Evolutionary conservation across 1,140 invertebrate genomes (phyloP), one percentile per base, ranked within the genome.

Genomic region (Drosophila biarmipes): DNA sequence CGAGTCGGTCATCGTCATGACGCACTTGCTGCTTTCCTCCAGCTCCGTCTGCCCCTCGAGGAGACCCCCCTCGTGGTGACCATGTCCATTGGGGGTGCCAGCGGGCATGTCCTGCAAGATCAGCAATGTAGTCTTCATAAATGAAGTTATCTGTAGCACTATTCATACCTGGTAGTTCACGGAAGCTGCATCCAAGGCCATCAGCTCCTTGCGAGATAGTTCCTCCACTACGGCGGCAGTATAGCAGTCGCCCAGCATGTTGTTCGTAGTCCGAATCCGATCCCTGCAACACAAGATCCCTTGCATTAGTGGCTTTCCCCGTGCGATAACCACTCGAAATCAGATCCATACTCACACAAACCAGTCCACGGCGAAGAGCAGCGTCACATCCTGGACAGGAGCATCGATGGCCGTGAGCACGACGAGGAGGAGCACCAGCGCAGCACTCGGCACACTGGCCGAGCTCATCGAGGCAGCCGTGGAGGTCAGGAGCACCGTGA

Each of bases 401-500:
- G 95, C 95, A 86, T 96, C 95, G 35, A 99, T 97, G 24, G 98
- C 96, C 53, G 97, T 96, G 17, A 99, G 93, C 2, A 97, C 95
- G 46, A 97, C 96, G 1, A 97, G 93, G 46, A 98, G 94, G 29
- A 98, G 93, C 5, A 98, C 96, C 67, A 98, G 93, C 2, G 98
- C 98, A 21, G 98, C 98, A 91, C 97, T 98, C 0, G 98, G 98
- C 12, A 99, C 97, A 64, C 97, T 97, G 2, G 97, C 97, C 49
- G 97, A 97, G 12, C 98, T 98, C 81, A 98, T 95, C 48, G 97
- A 98, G 14, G 97, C 97, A 35, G 97, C 96, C 2, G 97, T 98
- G 6, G 97, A 97, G 34, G 97, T 97, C 69, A 99, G 93, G 95
- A 96, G 95, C 27, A 98, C 95, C 11, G 96, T 97, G 43, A 96